Percentiles rank a stretch among this genome's conserved stretches.
Conservation (phyloP, 1,140 invertebrate species). For the Sycophila sp. region DNA sequence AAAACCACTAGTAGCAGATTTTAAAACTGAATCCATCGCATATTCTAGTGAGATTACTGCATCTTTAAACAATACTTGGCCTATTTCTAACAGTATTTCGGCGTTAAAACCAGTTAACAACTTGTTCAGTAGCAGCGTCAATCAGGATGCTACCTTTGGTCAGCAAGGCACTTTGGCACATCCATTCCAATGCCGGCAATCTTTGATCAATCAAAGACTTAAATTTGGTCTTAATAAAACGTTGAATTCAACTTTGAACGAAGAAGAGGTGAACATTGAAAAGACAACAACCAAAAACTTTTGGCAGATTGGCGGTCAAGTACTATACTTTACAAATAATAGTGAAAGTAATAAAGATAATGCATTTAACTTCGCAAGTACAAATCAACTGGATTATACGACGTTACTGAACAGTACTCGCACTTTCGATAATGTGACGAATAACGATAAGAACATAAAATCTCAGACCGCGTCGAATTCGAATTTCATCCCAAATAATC, state of each 20-base stretch:
- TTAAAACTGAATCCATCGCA: not conserved
- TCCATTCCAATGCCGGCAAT: conserved; percentile 32
- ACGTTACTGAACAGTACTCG: not conserved
- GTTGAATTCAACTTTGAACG: not conserved
- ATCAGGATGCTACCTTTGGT: conserved; percentile 7
- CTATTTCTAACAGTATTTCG: not conserved
- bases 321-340: conserved; percentile 11
- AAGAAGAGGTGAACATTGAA: not conserved
- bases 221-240: conserved; percentile 29
- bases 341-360: conserved; percentile 2
- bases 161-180: conserved; percentile 27
- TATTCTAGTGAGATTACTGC: conserved; percentile 2
- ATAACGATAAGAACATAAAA: not conserved
- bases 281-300: conserved; percentile 1
- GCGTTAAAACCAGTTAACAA: not conserved
- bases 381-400: not conserved
- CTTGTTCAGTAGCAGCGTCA: conserved; percentile 3
- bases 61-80: conserved; percentile 20
- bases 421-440: not conserved
- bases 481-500: not conserved
- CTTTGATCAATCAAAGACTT: conserved; percentile 22
- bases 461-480: not conserved
- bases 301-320: conserved; percentile 31
- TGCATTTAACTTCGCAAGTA: not conserved
- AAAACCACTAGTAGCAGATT: not conserved